These are phyloP conservation scores for Lindbergichthys nudifrons DNA, from an alignment of 2,797 vertebrate genomes.

Conservation along the genomic window DNA sequence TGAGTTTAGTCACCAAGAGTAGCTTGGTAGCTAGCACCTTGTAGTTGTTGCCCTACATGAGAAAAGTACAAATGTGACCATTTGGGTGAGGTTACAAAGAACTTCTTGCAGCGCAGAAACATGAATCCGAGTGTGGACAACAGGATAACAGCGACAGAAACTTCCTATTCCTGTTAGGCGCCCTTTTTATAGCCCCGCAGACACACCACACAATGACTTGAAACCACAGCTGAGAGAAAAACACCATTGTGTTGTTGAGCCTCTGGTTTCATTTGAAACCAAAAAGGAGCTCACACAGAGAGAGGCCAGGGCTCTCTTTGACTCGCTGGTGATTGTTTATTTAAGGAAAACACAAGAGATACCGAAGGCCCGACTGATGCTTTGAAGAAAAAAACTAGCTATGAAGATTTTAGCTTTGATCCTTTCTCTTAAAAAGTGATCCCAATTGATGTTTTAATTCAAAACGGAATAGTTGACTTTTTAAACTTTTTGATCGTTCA, in stretches of 20 bases:
- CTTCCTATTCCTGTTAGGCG: constrained; percentile 66
- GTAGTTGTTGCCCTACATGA: neutral
- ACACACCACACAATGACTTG: constrained; percentile 62
- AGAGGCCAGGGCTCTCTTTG: constrained; percentile 27
- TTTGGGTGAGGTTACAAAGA: constrained; percentile 13
- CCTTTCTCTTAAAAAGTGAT: neutral
- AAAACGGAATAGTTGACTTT: neutral
- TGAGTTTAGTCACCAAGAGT: constrained; percentile 9
- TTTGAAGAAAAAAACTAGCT: neutral
- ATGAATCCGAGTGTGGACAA: constrained; percentile 41
- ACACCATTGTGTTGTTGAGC: constrained; percentile 68
- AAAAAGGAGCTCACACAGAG: constrained; percentile 39
- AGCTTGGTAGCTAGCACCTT: neutral
- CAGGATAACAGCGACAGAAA: constrained; percentile 67
- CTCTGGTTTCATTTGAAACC: constrained; percentile 63
- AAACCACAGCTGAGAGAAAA: constrained; percentile 69
- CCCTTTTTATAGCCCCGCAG: constrained; percentile 21
- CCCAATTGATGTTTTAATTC: neutral
- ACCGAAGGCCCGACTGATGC: constrained; percentile 1
- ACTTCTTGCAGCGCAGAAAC: constrained; percentile 11
- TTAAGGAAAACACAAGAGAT: constrained; percentile 29
- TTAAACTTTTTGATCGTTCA: neutral
- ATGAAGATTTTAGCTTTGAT: constrained; percentile 19
- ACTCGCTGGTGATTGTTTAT: constrained; percentile 33
- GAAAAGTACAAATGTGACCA: neutral